Evolutionary conservation across 2,888 invertebrate genomes (phyloP).

Genomic region (Vandiemenella viatica): DNA sequence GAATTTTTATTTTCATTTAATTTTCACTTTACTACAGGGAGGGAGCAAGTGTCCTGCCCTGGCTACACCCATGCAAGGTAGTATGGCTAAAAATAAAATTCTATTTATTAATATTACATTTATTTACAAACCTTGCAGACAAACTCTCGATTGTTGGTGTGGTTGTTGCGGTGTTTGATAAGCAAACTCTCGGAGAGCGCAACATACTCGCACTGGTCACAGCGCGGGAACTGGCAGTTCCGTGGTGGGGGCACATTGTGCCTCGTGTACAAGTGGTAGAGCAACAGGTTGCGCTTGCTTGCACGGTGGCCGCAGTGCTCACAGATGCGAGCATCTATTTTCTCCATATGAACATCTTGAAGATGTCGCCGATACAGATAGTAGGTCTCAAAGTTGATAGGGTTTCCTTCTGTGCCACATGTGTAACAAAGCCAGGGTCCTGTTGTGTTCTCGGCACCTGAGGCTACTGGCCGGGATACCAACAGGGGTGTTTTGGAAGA

Average conservation of each 20-base stretch:
- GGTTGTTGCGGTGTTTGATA: constrained; percentile 51
- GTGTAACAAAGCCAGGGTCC: constrained; percentile 72
- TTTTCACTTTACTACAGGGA: no score
- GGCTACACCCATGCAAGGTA: no score
- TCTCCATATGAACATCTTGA: constrained; percentile 50
- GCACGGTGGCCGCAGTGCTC: constrained; percentile 74
- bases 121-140: constrained; percentile 35
- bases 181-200: constrained; percentile 58
- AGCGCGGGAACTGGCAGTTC: constrained; percentile 60
- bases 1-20: no score
- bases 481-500: constrained; percentile 16
- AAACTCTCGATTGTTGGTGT: constrained; percentile 28
- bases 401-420: constrained; percentile 52
- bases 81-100: no score
- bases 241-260: constrained; percentile 59
- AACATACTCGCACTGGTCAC: constrained; percentile 57
- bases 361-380: constrained; percentile 67
- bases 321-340: constrained; percentile 60
- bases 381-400: constrained; percentile 59
- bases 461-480: constrained; percentile 18
- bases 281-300: constrained; percentile 51
- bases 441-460: constrained; percentile 22
- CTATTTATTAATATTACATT: no score
- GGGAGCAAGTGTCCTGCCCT: no score
- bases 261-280: constrained; percentile 65